These are phyloP conservation scores for Leptobrachium ailaonicum DNA, from an alignment of 2,113 vertebrate genomes.

Conservation along the genomic window DNA sequence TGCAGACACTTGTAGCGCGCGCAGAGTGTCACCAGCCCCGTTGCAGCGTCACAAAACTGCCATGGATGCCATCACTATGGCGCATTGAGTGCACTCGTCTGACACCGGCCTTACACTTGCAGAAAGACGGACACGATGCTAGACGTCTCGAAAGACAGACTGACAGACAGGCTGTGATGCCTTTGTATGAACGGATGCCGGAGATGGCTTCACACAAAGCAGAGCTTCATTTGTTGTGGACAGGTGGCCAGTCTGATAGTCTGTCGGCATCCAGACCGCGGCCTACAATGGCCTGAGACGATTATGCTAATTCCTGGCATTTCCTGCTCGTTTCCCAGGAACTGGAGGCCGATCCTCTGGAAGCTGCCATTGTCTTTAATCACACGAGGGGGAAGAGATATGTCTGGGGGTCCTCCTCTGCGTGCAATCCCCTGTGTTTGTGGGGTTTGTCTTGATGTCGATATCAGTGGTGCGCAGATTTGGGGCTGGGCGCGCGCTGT, in stretches of 20 bases:
- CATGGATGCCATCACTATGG: no score
- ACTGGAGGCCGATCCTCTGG: slow-evolving; percentile 66
- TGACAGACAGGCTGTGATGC: neutral
- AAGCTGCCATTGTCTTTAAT: slow-evolving; percentile 70
- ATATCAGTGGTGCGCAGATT: no score
- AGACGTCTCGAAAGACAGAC: no score
- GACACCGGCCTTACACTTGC: no score
- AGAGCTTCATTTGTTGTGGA: slow-evolving; percentile 78
- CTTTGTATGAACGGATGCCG: slow-evolving; percentile 4
- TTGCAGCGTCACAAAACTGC: no score
- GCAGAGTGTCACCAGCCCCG: no score
- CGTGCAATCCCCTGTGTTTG: no score
- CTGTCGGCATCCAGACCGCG: slow-evolving; percentile 64
- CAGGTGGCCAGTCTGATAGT: slow-evolving; percentile 76
- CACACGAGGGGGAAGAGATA: slow-evolving; percentile 68
- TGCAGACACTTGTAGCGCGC: no score
- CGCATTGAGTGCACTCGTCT: no score
- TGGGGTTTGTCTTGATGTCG: no score
- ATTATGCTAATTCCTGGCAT: slow-evolving; percentile 81
- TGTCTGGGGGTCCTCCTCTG: neutral
- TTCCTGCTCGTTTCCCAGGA: slow-evolving; percentile 81
- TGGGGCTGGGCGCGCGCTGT: no score
- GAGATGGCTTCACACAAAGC: slow-evolving; percentile 69
- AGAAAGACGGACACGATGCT: no score
- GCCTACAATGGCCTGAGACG: slow-evolving; percentile 80